Base-by-base conservation (phyloP, 2,113 vertebrate species). In the Hippolais icterina region DNA sequence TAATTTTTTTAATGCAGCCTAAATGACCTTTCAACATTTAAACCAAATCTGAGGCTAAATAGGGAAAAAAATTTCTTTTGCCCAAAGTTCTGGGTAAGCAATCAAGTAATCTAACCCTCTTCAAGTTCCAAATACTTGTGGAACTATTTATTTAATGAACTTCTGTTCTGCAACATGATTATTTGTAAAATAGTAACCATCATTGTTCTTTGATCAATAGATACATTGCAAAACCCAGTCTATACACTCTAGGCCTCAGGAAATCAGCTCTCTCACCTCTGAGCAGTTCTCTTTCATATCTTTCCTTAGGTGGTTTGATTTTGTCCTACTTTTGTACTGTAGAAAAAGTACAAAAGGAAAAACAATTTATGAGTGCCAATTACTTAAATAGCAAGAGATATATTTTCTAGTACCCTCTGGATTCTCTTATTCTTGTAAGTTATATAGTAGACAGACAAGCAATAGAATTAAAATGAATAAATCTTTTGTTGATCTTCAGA, bases 401-500 rank as follows among this genome's bases (percentile, higher is more conserved):
- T 95, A 87, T 97, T 97, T 96, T 90, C 56, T 44, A 86, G 86
- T 92, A 79, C 91, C 65, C 89, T 96, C 90, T 96, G 85, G 53
- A 71, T 97, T 81, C 72, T 96, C 71, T 94, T 91, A 88, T 90
- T 84, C 60, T 95, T 89, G 29, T 85, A 96, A 96, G 91, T 85
- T 94, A 90, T 88, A 93, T 35, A 93, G 71, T 64, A 92, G 92
- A 96, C 93, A 91, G 96, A 94, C 91, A 98, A 96, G 83, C 75
- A 97, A 76, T 59, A 94, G 69, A 97, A 96, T 97, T 93, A 96
- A 97, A 96, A 97, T 87, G n/a, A 97, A 93, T 92, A 97, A 90
- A 96, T 96, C 85, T 97, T 98, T 95, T 97, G 97, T 97, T 98
- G 97, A 96, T 98, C 92, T 96, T 97, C 83, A 96, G 92, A 87